Base-by-base conservation (phyloP, 1,140 invertebrate species). In the Drosophila lowei region DNA sequence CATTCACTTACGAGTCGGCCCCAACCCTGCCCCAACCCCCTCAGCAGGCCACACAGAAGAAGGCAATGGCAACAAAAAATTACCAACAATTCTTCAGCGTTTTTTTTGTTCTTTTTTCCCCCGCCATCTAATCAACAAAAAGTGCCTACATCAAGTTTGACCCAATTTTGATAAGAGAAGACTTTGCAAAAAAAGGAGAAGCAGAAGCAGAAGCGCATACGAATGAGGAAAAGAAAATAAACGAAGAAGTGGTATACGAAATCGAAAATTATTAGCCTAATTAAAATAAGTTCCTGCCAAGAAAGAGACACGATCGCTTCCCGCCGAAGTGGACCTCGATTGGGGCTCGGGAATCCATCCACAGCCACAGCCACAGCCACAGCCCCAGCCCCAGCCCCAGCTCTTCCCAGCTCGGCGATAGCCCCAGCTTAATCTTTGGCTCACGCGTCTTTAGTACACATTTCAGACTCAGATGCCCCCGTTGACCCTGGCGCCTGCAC, bases 101-200 rank as follows among this genome's bases (percentile, higher is more conserved):
- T 49, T 34, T 46, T 6, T 47, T 53, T 52, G 41, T 18, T 2
- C 18, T 23, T 23, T 3, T 23, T 23, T 25, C 23, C 4, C 23
- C 50, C 50, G 43, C 42, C 48, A 68, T 66, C 72, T 81, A 83
- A 81, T 81, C 79, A 81, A 71, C 56, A 43, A 76, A 79, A 79
- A 72, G 77, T 74, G 64, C 55, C 76, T 68, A 73, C 76, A 79
- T 79, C 70, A 67, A 55, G 65, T 79, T 74, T 83, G 79, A 83
- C 79, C 79, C 60, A 83, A 83, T 83, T 81, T 83, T 84, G 79
- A 84, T 84, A 84, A 79, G 44, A 50, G 25, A 41, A 74, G 70
- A 59, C 76, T 78, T 74, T 62, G 79, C 79, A 55, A 78, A 58
- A 76, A 44, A 53, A 8, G n/a, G 18, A 38, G 23, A 49, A 18